These are phyloP conservation scores for Characodon lateralis DNA, from an alignment of 2,797 vertebrate genomes.

Conservation along the genomic window DNA sequence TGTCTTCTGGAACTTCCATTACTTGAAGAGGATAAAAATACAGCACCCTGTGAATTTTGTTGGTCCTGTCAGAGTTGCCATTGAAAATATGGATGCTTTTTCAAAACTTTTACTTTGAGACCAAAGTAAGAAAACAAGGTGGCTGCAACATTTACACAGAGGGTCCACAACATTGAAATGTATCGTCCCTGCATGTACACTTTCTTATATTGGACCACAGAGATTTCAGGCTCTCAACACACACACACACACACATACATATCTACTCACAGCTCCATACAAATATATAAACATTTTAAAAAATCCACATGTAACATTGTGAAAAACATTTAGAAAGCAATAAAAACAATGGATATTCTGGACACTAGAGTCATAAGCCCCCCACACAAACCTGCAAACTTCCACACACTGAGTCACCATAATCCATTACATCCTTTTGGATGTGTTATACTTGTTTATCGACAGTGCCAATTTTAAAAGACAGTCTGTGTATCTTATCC, in stretches of 20 bases:
- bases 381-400: constrained; percentile 23
- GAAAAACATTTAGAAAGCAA: constrained; percentile 34
- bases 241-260: constrained; percentile 29
- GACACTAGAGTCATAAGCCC: constrained; percentile 21
- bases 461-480: constrained; percentile 60
- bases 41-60: constrained; percentile 79
- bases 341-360: constrained; percentile 27
- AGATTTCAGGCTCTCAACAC: constrained; percentile 34
- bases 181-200: constrained; percentile 55
- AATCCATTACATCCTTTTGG: constrained; percentile 63
- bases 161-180: constrained; percentile 77
- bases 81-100: constrained; percentile 80
- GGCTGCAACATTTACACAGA: constrained; percentile 80
- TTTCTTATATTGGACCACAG: constrained; percentile 64
- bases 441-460: constrained; percentile 64
- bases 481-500: constrained; percentile 61
- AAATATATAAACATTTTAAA: constrained; percentile 61
- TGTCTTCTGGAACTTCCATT: constrained; percentile 83
- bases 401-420: constrained; percentile 33
- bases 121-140: constrained; percentile 82
- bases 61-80: constrained; percentile 75
- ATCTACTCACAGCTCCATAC: constrained; percentile 40
- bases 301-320: constrained; percentile 49
- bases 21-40: constrained; percentile 83
- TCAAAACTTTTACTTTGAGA: constrained; percentile 76